Evolutionary conservation across 2,113 vertebrate genomes (phyloP).

Genomic region (Recurvirostra avosetta): DNA sequence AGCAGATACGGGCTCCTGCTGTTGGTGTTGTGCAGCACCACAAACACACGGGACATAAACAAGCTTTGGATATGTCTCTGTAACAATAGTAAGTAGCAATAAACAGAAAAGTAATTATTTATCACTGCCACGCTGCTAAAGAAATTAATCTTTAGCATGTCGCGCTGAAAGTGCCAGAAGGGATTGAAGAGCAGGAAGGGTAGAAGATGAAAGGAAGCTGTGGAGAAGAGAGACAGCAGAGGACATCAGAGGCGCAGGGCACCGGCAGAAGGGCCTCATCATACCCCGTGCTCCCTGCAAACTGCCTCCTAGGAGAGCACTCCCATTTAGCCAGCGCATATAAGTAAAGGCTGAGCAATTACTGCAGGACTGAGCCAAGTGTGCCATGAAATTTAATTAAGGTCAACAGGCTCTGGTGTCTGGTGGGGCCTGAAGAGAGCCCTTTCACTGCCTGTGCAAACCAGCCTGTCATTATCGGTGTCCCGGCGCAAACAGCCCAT

Average conservation of each 20-base stretch:
- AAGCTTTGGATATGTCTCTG: neutral
- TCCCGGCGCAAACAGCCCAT: slow-evolving; percentile 9
- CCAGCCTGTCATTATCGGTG: neutral
- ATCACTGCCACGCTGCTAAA: neutral
- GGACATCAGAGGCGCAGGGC: neutral
- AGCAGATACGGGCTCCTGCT: neutral
- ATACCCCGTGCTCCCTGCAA: neutral
- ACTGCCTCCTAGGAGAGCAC: neutral
- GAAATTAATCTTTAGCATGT: neutral
- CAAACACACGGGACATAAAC: neutral
- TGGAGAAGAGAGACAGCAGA: neutral
- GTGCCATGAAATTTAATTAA: slow-evolving; percentile 51
- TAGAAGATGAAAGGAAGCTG: neutral
- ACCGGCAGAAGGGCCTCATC: neutral
- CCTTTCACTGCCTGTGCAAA: neutral
- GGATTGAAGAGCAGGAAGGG: neutral
- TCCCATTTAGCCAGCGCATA: neutral
- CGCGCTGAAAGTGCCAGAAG: neutral
- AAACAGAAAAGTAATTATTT: neutral
- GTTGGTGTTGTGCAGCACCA: neutral
- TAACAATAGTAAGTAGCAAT: neutral
- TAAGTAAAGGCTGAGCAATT: neutral
- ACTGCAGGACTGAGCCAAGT: neutral
- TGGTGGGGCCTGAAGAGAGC: slow-evolving; percentile 1
- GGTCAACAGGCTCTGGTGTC: neutral